Percentiles rank a stretch among this genome's conserved stretches.
phyloP scores from a whole-genome alignment of 2,113 vertebrate species.

The Stegostoma tigrinum region DNA sequence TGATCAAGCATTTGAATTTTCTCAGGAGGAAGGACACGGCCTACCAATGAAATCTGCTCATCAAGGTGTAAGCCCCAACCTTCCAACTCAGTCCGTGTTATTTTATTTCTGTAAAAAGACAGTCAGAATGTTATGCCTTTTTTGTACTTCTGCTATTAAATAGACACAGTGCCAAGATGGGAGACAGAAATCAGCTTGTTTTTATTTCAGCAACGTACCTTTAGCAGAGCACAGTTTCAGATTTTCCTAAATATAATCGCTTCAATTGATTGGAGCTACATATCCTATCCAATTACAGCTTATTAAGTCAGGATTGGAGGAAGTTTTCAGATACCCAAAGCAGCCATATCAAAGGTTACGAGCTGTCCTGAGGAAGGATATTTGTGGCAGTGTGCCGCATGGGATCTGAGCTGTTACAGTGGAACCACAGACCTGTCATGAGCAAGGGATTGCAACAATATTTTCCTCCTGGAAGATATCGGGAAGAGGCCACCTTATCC shows the following conservation, averaged over 20 bases:
- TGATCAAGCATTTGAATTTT: constrained; percentile 45
- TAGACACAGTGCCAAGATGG: not conserved
- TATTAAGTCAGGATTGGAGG: not conserved
- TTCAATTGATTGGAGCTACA: not conserved
- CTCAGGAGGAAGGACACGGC: constrained; percentile 44
- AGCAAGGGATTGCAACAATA: not conserved
- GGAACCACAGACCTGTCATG: too few species aligned
- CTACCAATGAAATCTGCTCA: constrained; percentile 45
- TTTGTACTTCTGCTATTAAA: not conserved
- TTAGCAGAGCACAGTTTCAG: not conserved
- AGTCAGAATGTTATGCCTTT: not conserved
- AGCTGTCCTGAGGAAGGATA: not conserved
- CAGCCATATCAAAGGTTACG: not conserved
- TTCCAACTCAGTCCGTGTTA: constrained; percentile 46
- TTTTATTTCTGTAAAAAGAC: constrained; percentile 47
- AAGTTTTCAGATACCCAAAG: not conserved
- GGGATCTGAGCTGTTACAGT: not conserved
- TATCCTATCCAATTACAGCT: not conserved
- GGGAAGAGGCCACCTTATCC: not conserved
- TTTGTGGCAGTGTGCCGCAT: not conserved
- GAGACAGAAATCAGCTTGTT: not conserved
- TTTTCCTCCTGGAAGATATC: not conserved
- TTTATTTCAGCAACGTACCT: not conserved
- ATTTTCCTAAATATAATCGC: not conserved
- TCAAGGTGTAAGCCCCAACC: constrained; percentile 46